Percentiles rank a stretch among this genome's conserved stretches.
These are phyloP conservation scores for Thecophora atra DNA, from an alignment of 2,888 invertebrate genomes.

Conservation along the genomic window DNA sequence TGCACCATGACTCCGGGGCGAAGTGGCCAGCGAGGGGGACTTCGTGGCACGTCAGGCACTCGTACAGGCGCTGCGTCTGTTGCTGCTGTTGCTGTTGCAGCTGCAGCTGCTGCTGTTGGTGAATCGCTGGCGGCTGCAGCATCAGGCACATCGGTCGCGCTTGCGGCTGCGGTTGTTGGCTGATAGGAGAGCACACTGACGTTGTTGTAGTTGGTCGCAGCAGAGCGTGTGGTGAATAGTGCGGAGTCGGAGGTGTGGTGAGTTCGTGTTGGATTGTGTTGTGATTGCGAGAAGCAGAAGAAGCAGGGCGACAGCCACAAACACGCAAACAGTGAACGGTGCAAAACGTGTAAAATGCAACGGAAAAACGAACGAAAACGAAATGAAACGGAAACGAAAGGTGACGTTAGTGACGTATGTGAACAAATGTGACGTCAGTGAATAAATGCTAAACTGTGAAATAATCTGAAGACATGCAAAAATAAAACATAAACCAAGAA, in stretches of 20 bases:
- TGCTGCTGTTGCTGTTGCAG: slow-evolving; percentile 40
- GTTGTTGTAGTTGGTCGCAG: slow-evolving; percentile 26
- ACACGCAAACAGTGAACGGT: slow-evolving; percentile 43
- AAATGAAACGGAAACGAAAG: slow-evolving; percentile 39
- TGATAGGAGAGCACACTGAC: slow-evolving; percentile 63
- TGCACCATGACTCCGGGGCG: slow-evolving; percentile 90
- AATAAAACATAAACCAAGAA: background rate
- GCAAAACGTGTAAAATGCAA: slow-evolving; percentile 41
- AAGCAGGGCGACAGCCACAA: slow-evolving; percentile 44
- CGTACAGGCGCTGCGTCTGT: slow-evolving; percentile 38
- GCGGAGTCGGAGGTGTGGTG: slow-evolving; percentile 31
- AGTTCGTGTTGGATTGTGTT: slow-evolving; percentile 31
- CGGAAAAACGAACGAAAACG: slow-evolving; percentile 45
- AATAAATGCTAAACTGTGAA: background rate
- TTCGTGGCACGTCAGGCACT: slow-evolving; percentile 59
- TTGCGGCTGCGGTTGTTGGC: slow-evolving; percentile 47
- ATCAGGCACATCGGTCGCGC: background rate
- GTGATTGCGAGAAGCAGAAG: slow-evolving; percentile 47
- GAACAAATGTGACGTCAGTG: slow-evolving; percentile 19
- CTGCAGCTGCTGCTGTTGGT: slow-evolving; percentile 38
- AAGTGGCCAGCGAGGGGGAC: slow-evolving; percentile 78
- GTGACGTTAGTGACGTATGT: slow-evolving; percentile 40
- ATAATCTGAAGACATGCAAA: slow-evolving; percentile 41
- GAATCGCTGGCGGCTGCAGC: background rate
- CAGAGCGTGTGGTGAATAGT: slow-evolving; percentile 35